Evolutionary conservation across 2,113 vertebrate genomes (phyloP).

Genomic region (Callospermophilus lateralis): DNA sequence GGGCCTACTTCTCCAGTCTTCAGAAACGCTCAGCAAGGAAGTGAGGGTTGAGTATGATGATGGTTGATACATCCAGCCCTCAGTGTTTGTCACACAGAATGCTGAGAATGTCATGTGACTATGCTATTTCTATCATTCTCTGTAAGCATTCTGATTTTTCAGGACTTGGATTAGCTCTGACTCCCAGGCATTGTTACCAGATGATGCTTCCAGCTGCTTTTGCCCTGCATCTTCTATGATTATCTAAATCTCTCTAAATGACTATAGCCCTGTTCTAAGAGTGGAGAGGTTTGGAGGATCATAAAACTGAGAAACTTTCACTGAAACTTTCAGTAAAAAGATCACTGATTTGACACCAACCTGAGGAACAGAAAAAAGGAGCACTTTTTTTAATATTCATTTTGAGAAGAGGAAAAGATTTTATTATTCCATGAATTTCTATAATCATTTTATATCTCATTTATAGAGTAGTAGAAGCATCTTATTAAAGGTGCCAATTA

Average conservation of each 20-base stretch:
- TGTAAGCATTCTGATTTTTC: neutral
- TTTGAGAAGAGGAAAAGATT: neutral
- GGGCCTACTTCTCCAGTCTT: neutral
- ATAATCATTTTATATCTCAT: constrained; percentile 37
- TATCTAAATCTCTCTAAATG: neutral
- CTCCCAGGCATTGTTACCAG: neutral
- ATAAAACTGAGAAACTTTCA: neutral
- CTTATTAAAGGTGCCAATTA: neutral
- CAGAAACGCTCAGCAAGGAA: neutral
- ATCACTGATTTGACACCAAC: neutral
- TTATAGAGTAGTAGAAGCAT: constrained; percentile 18
- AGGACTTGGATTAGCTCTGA: neutral
- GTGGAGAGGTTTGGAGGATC: no score
- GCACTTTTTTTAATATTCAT: neutral
- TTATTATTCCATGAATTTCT: neutral
- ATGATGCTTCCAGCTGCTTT: neutral
- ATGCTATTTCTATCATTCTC: neutral
- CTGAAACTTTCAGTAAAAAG: neutral
- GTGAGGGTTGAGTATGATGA: neutral
- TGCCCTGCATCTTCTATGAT: neutral
- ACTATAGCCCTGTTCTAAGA: neutral
- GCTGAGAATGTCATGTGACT: neutral
- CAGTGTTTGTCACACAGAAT: neutral
- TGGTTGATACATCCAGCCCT: neutral
- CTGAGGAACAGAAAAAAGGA: neutral